phyloP scores from a whole-genome alignment of 2,797 vertebrate genomes.

The Hypotaenidia philippensis region DNA sequence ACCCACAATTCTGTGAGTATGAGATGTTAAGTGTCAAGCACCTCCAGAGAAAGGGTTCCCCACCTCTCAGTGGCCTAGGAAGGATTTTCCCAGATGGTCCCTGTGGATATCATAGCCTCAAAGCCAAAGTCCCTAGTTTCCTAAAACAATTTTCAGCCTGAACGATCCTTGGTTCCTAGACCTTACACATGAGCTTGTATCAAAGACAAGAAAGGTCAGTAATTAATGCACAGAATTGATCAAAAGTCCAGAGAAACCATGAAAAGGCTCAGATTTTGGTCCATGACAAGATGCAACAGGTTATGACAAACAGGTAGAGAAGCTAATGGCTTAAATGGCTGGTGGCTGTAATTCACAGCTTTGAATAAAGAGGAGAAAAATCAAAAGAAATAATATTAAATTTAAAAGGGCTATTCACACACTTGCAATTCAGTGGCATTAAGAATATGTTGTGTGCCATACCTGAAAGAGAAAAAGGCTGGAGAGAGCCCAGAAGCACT shows the following conservation, averaged over 20 bases:
- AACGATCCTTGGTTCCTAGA: background rate
- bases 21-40: background rate
- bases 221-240: background rate
- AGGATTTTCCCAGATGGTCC: background rate
- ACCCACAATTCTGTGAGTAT: too few relatives aligned
- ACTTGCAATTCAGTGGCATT: background rate
- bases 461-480: background rate
- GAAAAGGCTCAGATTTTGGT: background rate
- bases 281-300: background rate
- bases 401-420: background rate
- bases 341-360: background rate
- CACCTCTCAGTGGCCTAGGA: background rate
- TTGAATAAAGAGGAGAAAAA: background rate
- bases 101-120: fast-evolving
- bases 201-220: background rate
- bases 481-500: background rate
- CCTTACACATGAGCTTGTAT: background rate
- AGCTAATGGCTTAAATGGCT: background rate
- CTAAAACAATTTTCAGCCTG: background rate
- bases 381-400: background rate
- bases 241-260: background rate
- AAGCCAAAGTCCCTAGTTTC: background rate
- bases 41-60: background rate
- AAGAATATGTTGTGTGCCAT: background rate
- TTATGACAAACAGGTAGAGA: background rate